Evolutionary conservation across 2,113 vertebrate species (phyloP), one percentile per base, ranked within the genome.

Genomic region (Redunca redunca): DNA sequence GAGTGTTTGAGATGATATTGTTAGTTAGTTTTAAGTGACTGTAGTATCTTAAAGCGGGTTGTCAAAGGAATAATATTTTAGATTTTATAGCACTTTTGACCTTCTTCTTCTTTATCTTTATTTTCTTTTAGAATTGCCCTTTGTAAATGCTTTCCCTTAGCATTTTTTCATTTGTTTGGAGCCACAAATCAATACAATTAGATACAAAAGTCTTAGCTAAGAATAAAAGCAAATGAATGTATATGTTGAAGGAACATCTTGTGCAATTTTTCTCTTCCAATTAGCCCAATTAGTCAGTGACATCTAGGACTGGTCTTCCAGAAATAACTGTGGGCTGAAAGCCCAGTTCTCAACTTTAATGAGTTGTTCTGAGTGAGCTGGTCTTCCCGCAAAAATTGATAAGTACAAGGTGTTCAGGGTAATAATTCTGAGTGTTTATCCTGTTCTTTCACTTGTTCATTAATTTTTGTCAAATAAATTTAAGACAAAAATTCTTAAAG

Each of bases 171-270:
- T 94, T 97, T 95, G 48, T 98, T 98, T 94, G 15, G 94, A 94
- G 95, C 57, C 58, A 97, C 30, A 87, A 88, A 96, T 95, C 97
- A 98, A 97, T 96, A 96, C 95, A 97, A 98, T 98, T 98, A 98
- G 96, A 97, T 95, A 98, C 89, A 96, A 94, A 98, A 91, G 53
- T 30, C 92, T 96, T 74, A 94, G 90, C 96, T 98, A 96, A 98
- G 98, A 98, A 98, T 97, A 98, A 98, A 98, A 94, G 60, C 84
- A 97, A 98, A 98, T 98, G 98, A 97, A 98, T 90, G 95, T 94
- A 85, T 94, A 91, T 30, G 25, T 95, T 97, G 87, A 97, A 92
- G 90, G 88, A 97, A 98, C 94, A 94, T 92, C 97, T 96, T 97
- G 84, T 94, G 53, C 80, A 74, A 36, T 96, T 97, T 90, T 88